Percentiles rank a stretch among this genome's conserved stretches.
phyloP scores from a whole-genome alignment of 2,888 invertebrate genomes.

The Frankliniella fusca region DNA sequence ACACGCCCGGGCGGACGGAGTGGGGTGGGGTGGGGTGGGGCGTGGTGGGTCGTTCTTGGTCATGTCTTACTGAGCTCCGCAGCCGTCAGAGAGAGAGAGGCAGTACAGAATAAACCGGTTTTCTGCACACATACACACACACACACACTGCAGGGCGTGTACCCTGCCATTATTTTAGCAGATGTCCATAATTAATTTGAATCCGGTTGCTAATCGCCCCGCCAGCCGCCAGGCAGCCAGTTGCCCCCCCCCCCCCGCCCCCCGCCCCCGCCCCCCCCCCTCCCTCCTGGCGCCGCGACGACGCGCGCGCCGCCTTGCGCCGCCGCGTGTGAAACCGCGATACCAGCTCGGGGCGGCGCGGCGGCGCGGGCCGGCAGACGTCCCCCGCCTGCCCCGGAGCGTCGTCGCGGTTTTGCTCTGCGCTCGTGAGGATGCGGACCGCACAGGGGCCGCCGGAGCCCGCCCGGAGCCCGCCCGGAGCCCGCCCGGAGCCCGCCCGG shows the following conservation, averaged over 20 bases:
- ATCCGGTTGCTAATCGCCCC: constrained; percentile 14
- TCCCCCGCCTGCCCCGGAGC: no score
- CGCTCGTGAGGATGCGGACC: no score
- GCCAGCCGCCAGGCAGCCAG: background rate
- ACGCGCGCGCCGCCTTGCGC: no score
- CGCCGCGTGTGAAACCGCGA: no score
- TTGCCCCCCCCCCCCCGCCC: background rate
- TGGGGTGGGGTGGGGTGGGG: background rate
- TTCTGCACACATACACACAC: background rate
- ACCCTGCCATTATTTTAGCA: constrained; percentile 8
- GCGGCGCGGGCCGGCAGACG: no score
- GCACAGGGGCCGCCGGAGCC: no score
- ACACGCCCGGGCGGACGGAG: background rate
- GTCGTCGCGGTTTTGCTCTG: no score
- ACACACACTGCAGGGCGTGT: background rate
- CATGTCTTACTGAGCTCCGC: background rate
- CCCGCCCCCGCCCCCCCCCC: background rate
- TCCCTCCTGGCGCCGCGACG: background rate
- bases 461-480: no score
- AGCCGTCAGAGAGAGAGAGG: background rate
- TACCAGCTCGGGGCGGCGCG: no score
- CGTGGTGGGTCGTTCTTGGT: background rate
- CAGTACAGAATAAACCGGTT: background rate
- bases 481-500: no score
- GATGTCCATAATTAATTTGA: constrained; percentile 1